Conservation (phyloP, 2,888 invertebrate species). For the Harpalus rubripes region DNA sequence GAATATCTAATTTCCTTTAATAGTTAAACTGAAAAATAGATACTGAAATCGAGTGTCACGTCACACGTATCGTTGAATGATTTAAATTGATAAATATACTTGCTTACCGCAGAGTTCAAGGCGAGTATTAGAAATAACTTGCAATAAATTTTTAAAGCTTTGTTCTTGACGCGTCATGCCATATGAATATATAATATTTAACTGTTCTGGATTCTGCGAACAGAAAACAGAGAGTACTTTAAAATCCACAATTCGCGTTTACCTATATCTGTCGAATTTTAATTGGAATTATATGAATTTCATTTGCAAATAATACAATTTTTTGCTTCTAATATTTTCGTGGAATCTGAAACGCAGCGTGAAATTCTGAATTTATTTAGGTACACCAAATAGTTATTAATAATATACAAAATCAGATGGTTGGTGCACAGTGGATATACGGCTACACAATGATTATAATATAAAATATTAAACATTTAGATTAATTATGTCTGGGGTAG, state of each 20-base stretch:
- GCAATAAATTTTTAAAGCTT: constrained; percentile 25
- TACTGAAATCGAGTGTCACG: not conserved
- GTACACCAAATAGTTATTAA: too few species aligned
- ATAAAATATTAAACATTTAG: too few species aligned
- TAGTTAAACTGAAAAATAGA: not conserved
- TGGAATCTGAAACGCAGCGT: not conserved
- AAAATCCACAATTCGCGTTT: not conserved
- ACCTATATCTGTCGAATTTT: constrained; percentile 43
- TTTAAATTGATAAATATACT: constrained; percentile 26
- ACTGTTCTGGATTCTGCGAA: constrained; percentile 7
- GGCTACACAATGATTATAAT: too few species aligned
- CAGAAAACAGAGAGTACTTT: not conserved
- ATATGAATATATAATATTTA: constrained; percentile 1
- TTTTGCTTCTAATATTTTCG: constrained; percentile 20
- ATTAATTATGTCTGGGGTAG: too few species aligned
- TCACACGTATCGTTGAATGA: not conserved
- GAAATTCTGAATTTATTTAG: too few species aligned
- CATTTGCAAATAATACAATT: constrained; percentile 33
- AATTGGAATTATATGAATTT: constrained; percentile 22
- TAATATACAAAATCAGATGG: too few species aligned
- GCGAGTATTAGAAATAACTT: not conserved
- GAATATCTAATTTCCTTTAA: not conserved
- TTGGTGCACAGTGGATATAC: too few species aligned
- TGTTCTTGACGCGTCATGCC: constrained; percentile 8
- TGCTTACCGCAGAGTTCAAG: constrained; percentile 13